Evolutionary conservation across 2,113 vertebrate species (phyloP).

Genomic region (Martes martes): DNA sequence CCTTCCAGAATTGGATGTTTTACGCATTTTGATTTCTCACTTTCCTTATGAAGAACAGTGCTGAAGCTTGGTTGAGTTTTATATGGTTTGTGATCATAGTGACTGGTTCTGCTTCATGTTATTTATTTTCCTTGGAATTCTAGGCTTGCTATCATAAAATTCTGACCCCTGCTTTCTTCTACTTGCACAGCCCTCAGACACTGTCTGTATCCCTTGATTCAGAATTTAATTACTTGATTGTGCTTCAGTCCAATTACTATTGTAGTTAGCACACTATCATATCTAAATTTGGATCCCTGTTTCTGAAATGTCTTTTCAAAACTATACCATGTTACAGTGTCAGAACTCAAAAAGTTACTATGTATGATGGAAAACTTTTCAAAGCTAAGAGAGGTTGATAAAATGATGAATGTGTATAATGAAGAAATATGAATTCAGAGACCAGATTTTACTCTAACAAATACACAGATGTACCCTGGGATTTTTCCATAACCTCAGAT

Average conservation of each 20-base stretch:
- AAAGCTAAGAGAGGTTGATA: background rate
- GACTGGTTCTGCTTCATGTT: background rate
- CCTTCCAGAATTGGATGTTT: background rate
- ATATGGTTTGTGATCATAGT: background rate
- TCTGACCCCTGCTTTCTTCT: background rate
- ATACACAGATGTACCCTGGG: background rate
- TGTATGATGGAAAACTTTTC: background rate
- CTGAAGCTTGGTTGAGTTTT: background rate
- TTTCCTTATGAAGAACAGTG: background rate
- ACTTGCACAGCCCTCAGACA: background rate
- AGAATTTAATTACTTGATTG: background rate
- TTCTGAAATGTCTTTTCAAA: background rate
- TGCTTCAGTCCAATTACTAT: background rate
- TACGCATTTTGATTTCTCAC: background rate
- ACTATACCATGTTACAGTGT: background rate
- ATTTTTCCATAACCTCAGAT: background rate
- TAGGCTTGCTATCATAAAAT: background rate
- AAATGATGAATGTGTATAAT: background rate
- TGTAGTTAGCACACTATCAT: background rate
- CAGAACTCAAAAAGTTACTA: background rate
- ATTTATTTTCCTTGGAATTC: background rate
- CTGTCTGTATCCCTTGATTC: background rate
- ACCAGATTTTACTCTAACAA: background rate
- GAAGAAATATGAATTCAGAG: background rate
- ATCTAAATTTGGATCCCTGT: background rate